Percentiles rank a stretch among this genome's conserved stretches.
These are phyloP conservation scores for Periophthalmus modestus DNA, from an alignment of 2,113 vertebrate genomes.

Conservation along the genomic window DNA sequence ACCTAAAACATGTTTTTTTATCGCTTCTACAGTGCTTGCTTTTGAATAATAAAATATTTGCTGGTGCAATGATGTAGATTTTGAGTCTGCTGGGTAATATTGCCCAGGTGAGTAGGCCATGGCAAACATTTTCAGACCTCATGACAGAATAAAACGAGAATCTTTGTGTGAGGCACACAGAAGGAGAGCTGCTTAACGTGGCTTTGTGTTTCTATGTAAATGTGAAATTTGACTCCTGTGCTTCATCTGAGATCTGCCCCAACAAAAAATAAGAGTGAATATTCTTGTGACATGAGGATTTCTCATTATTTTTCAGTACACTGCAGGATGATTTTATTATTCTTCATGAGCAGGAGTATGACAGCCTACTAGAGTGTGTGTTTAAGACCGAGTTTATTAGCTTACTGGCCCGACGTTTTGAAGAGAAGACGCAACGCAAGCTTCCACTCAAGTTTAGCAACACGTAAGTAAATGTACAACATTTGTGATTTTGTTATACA, in stretches of 20 bases:
- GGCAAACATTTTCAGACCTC: conserved; percentile 67
- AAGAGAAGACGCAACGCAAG: conserved; percentile 92
- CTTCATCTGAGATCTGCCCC: conserved; percentile 21
- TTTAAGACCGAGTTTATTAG: conserved; percentile 98
- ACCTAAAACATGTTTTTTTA: neutral
- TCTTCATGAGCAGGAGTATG: conserved; percentile 95
- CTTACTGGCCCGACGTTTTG: conserved; percentile 87
- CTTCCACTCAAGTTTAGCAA: conserved; percentile 95
- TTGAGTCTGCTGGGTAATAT: conserved; percentile 62
- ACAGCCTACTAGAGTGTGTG: conserved; percentile 91
- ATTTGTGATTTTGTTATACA: neutral
- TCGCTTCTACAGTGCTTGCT: neutral
- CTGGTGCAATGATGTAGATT: conserved; percentile 49
- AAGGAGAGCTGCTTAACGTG: conserved; percentile 47
- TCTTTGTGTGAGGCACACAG: conserved; percentile 51
- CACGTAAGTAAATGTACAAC: conserved; percentile 80
- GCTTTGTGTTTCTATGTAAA: conserved; percentile 41
- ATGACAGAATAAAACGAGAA: conserved; percentile 64
- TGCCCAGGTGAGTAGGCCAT: conserved; percentile 72
- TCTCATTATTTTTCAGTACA: conserved; percentile 71
- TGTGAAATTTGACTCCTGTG: conserved; percentile 51
- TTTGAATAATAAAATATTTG: conserved; percentile 12
- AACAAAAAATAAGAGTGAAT: neutral
- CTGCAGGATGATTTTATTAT: conserved; percentile 94
- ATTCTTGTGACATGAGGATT: neutral